Conservation (phyloP, 35 echinoderm and acorn worm species). For the Hemicentrotus pulcherrimus region DNA sequence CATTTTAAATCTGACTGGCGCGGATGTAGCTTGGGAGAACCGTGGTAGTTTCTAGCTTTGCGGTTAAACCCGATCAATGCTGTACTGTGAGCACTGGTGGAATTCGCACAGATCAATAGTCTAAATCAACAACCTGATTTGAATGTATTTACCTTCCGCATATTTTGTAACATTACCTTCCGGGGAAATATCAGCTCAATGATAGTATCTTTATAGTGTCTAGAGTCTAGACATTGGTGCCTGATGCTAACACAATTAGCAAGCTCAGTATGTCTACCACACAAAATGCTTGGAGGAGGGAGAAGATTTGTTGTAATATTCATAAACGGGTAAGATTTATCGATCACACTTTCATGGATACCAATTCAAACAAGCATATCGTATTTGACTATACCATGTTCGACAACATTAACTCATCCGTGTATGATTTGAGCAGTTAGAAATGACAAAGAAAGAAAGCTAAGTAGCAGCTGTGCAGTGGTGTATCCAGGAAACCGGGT, state of each 20-base stretch:
- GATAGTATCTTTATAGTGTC: neutral
- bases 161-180: neutral
- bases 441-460: neutral
- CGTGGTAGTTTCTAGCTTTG: neutral
- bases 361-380: neutral
- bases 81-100: neutral
- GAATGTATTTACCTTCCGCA: neutral
- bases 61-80: neutral
- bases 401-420: neutral
- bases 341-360: neutral
- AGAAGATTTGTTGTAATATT: neutral
- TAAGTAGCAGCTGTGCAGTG: neutral
- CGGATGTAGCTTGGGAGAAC: neutral
- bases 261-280: neutral
- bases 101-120: neutral
- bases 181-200: neutral
- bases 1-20: neutral
- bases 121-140: neutral
- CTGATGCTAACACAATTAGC: neutral
- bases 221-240: neutral
- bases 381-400: neutral
- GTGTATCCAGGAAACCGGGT: neutral
- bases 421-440: neutral
- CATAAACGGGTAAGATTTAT: neutral
- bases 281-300: neutral